A percentile compares a stretch with the other conserved stretches of the same genome.
phyloP scores from a whole-genome alignment of 2,888 invertebrate species.

The Imbricaverruca yamaguchii region DNA sequence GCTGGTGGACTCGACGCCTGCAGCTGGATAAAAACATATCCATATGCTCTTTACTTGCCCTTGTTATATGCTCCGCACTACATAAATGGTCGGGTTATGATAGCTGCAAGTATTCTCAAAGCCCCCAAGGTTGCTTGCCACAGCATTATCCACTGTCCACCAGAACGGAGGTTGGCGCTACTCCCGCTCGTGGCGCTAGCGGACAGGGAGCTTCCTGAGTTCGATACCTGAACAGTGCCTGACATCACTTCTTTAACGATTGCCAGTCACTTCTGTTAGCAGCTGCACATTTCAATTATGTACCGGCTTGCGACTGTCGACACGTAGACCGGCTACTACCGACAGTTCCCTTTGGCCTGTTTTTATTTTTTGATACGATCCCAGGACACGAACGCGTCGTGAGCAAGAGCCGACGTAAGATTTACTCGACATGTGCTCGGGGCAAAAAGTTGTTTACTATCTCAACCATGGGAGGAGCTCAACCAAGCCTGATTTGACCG shows the following conservation, averaged over 20 bases:
- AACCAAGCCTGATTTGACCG: constrained; percentile 13
- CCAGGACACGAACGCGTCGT: background rate
- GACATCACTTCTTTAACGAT: background rate
- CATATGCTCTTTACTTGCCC: too few relatives aligned
- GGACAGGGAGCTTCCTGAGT: background rate
- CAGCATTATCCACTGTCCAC: background rate
- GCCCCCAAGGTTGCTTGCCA: background rate
- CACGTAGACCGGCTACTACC: background rate
- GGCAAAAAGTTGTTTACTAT: constrained; percentile 21
- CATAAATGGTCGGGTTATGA: background rate
- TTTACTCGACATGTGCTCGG: constrained; percentile 6
- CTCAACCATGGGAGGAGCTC: constrained; percentile 9
- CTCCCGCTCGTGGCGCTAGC: constrained; percentile 3
- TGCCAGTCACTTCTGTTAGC: background rate
- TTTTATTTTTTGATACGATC: background rate
- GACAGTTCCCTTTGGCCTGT: background rate
- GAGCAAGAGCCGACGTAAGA: background rate
- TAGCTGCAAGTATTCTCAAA: background rate
- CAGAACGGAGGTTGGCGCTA: background rate
- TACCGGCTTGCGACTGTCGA: background rate
- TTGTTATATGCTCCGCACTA: too few relatives aligned
- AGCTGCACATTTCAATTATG: background rate
- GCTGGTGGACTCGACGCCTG: too few relatives aligned
- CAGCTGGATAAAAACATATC: too few relatives aligned
- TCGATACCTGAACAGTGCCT: background rate